Base-by-base conservation (phyloP, 2,113 vertebrate genomes). In the Pterocles orientalis region DNA sequence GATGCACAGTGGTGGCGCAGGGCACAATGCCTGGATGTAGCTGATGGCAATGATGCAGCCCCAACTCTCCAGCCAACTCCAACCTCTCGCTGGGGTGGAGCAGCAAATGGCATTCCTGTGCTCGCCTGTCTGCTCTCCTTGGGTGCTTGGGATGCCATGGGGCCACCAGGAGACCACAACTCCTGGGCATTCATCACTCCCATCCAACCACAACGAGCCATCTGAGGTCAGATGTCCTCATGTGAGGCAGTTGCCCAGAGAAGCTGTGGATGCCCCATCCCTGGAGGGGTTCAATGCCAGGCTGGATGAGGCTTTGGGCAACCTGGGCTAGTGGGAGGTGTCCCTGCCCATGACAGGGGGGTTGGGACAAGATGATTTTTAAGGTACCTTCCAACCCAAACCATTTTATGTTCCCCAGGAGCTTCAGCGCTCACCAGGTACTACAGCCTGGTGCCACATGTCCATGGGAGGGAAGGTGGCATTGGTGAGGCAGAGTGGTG, bases 181-280 rank as follows among this genome's bases (percentile, higher is more conserved):
- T 23, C 24, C 26, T 33, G 72, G 53, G 12, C 24, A 58, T 1
- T 0, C 36, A 58, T 62, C 23, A 25, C 12, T 58, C 9, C 7
- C 9, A 41, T 15, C 0, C 1, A 65, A 53, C 29, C 2, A 2
- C 25, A 33, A 58, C 25, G 25, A 53, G 12, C 29, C 53, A 6
- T 1, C 26, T 70, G 76, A 41, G 18, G 29, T 47, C 34, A n/a
- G 51, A 20, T 18, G 12, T 41, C 57, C 41, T 41, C 41, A 41
- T 41, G 41, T 41, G 41, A 41, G 41, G 41, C 41, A 41, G 41
- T 41, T 41, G 12, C 41, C 41, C 41, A 41, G 41, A 41, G 41
- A 41, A 41, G 41, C 41, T 41, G 41, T 41, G 41, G 41, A 41
- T 41, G 41, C 41, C 41, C 41, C 41, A 41, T 41, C 41, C 41